Percentiles rank a stretch among this genome's conserved stretches.
phyloP scores from a whole-genome alignment of 2,113 vertebrate species.

The Acrocephalus kingi region DNA sequence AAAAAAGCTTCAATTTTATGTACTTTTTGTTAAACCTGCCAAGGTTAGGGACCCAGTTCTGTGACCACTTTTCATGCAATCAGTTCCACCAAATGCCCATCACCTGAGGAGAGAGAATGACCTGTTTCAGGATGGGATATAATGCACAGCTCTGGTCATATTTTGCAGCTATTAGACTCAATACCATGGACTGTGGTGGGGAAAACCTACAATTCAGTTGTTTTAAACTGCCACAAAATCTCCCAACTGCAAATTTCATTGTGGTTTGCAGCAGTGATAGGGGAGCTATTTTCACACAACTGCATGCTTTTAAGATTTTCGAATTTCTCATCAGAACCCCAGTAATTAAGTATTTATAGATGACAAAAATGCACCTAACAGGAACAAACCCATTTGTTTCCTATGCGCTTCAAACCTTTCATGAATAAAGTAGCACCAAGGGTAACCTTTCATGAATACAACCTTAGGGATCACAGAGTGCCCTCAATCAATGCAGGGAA shows the following conservation, averaged over 20 bases:
- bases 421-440: constrained; percentile 43
- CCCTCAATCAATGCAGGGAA: constrained; percentile 51
- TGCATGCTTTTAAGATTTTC: neutral
- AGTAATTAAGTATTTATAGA: constrained; percentile 43
- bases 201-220: constrained; percentile 1
- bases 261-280: neutral
- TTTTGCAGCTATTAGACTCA: constrained; percentile 35
- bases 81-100: constrained; percentile 42
- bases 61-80: constrained; percentile 30
- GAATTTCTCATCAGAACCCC: neutral
- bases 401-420: neutral
- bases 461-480: constrained; percentile 53
- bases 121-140: neutral
- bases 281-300: neutral
- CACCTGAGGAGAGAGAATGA: constrained; percentile 6
- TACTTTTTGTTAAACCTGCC: constrained; percentile 8
- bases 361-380: neutral
- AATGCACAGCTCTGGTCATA: neutral
- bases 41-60: constrained; percentile 19
- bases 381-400: constrained; percentile 29
- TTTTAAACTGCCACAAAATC: constrained; percentile 35
- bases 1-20: constrained; percentile 18
- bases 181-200: neutral
- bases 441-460: constrained; percentile 60
- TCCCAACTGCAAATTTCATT: neutral